These are phyloP conservation scores for Hydropsyche betteni DNA, from an alignment of 2,888 invertebrate genomes.

Conservation along the genomic window DNA sequence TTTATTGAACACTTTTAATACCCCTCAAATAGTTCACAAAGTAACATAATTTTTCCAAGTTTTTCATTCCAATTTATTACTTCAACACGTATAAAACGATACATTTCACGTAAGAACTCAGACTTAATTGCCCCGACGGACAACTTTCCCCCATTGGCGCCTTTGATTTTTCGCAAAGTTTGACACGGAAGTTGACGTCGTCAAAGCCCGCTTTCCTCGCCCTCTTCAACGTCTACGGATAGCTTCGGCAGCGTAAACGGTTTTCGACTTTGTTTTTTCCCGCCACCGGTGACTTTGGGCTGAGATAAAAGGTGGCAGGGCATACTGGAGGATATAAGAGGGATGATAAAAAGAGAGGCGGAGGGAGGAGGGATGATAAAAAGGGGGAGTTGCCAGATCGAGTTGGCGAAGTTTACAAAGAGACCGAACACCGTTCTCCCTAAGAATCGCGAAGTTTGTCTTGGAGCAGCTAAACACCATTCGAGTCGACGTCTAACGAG, in stretches of 20 bases:
- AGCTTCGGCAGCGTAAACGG: not conserved
- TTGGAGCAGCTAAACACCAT: not conserved
- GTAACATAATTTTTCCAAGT: too few species aligned
- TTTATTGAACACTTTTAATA: too few species aligned
- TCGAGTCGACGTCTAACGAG: conserved; percentile 30
- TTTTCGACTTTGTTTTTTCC: conserved; percentile 19
- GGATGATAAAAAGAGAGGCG: not conserved
- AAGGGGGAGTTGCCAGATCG: conserved; percentile 27
- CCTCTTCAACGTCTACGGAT: not conserved
- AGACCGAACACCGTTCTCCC: conserved; percentile 9
- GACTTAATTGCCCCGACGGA: too few species aligned
- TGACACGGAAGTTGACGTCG: conserved; percentile 13
- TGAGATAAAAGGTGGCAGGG: too few species aligned
- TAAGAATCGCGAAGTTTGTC: conserved; percentile 36
- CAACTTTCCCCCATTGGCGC: too few species aligned
- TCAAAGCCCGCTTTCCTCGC: not conserved
- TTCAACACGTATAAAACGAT: too few species aligned
- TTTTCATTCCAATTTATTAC: too few species aligned
- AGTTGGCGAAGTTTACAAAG: conserved; percentile 33
- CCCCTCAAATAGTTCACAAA: too few species aligned
- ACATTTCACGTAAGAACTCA: too few species aligned
- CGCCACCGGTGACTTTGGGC: too few species aligned
- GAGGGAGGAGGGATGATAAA: not conserved
- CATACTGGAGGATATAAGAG: too few species aligned
- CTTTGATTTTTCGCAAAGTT: conserved; percentile 16